These are phyloP conservation scores for Noctua janthina DNA, from an alignment of 2,888 invertebrate species.

Conservation along the genomic window DNA sequence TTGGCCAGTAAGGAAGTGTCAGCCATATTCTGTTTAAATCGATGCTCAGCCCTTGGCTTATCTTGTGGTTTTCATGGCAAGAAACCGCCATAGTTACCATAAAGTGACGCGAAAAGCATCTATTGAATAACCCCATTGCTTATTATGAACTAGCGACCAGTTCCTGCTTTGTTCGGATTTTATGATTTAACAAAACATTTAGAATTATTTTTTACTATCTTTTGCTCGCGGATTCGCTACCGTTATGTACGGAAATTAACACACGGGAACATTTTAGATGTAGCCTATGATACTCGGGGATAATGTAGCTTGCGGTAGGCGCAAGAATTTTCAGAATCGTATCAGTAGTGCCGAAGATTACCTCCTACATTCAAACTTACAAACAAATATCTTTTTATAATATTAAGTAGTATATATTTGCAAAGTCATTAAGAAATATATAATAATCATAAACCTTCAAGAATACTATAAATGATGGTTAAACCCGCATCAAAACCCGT, in stretches of 20 bases:
- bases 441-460: too few species aligned
- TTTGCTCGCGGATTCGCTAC: too few species aligned
- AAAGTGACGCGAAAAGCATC: background rate
- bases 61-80: background rate
- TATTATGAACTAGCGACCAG: background rate
- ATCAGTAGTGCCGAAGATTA: too few species aligned
- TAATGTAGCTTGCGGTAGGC: too few species aligned
- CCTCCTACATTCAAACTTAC: too few species aligned
- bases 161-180: background rate
- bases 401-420: background rate
- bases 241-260: too few species aligned
- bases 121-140: background rate
- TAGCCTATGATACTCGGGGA: too few species aligned
- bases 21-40: background rate
- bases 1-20: background rate
- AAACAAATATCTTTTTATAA: too few species aligned
- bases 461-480: background rate
- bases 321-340: too few species aligned
- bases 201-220: too few species aligned
- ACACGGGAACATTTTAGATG: too few species aligned
- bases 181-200: background rate
- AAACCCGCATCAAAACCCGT: background rate
- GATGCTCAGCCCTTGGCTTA: slow-evolving; percentile 3
- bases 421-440: background rate
- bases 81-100: background rate